Base-by-base conservation (phyloP, 2,797 vertebrate genomes). In the Allenopithecus nigroviridis region DNA sequence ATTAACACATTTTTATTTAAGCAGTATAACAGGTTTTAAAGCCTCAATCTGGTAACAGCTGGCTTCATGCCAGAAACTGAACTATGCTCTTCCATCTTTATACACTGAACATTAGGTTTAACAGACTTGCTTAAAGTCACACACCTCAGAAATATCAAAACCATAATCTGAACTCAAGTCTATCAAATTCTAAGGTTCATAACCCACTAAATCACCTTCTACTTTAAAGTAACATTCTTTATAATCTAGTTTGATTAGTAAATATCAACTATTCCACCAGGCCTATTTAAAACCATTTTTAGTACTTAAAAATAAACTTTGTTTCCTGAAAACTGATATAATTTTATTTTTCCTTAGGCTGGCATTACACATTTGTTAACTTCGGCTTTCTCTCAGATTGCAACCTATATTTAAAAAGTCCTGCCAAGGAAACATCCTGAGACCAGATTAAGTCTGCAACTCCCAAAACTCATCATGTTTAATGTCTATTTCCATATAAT, bases 91-190 rank as follows among this genome's bases (percentile, higher is more conserved):
- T 64, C 74, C 7, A 95, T 90, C 17, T 89, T 89, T 88, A 96
- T 13, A 89, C 2, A 41, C 26, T 36, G 21, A 48, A 74, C 22
- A 70, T 57, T 30, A 95, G 26, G 26, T 72, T 86, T 95, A 78
- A 76, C 1, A 22, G 55, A 93, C 55, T 59, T 89, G 43, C 68
- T 89, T 96, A 59, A 95, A 94, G 33, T 2, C 46, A 96, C 8
- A 78, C 1, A 83, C 10, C 13, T 96, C 70, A 85, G 48, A 81
- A 92, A 78, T 21, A 91, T 7, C 39, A 95, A 78, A 88, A 26
- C 17, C 90, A 83, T 57, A 96, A 93, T 89, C 59, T 96, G 39
- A 95, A 86, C 11, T 36, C 46, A 87, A 96, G 48, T 61, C 57
- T 92, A 70, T 33, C n/a, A 21, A 48, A 80, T 76, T 64, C 41